Conservation (phyloP, 2,888 invertebrate genomes). For the Saturnia pavonia region DNA sequence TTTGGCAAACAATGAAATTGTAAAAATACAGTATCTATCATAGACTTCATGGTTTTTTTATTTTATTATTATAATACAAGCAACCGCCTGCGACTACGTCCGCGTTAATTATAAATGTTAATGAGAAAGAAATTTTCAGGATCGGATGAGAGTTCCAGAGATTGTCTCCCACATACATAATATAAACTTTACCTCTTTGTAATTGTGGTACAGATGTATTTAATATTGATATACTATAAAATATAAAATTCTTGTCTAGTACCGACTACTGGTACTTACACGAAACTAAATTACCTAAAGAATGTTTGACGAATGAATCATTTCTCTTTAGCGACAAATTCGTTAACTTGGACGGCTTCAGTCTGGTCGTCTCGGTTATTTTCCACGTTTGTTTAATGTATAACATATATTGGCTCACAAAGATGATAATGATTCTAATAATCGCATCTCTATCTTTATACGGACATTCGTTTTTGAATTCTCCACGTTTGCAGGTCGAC, state of each 20-base stretch:
- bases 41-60: too few species aligned
- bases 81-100: too few species aligned
- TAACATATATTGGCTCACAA: not conserved
- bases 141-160: too few species aligned
- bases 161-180: too few species aligned
- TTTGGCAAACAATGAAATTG: not conserved
- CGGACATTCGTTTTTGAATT: conserved; percentile 8
- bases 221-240: too few species aligned
- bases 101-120: too few species aligned
- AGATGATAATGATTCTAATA: conserved; percentile 7
- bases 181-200: too few species aligned
- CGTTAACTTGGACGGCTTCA: conserved; percentile 29
- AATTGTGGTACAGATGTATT: too few species aligned
- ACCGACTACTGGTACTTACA: too few species aligned
- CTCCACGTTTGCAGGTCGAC: conserved; percentile 20
- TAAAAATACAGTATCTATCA: not conserved
- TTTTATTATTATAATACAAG: too few species aligned
- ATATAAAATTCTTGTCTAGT: too few species aligned
- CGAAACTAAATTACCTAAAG: not conserved
- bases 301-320: conserved; percentile 14
- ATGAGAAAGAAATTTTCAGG: too few species aligned
- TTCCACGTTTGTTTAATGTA: conserved; percentile 23
- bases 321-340: conserved; percentile 22
- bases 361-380: conserved; percentile 25
- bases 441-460: conserved; percentile 4